A percentile compares a stretch with the other conserved stretches of the same genome.
phyloP scores from a whole-genome alignment of 2,888 invertebrate species.

The Serripes groenlandicus region DNA sequence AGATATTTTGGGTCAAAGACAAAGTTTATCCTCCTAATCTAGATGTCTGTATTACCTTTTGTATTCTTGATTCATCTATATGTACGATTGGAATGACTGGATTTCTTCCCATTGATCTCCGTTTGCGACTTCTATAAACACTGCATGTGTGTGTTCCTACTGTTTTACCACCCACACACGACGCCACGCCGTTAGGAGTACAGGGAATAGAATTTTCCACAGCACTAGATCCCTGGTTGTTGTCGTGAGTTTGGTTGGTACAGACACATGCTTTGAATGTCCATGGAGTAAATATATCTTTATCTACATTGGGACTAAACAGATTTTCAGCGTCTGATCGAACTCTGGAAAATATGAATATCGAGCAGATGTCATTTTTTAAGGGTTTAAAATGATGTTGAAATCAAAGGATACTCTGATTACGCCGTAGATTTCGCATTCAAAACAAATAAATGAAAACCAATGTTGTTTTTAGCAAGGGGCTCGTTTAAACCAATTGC shows the following conservation, averaged over 20 bases:
- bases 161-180: neutral
- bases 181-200: constrained; percentile 4
- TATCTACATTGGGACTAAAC: neutral
- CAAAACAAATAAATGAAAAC: too few relatives aligned
- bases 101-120: neutral
- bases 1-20: neutral
- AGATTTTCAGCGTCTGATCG: neutral
- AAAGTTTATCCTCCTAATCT: too few relatives aligned
- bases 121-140: neutral
- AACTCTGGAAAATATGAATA: neutral
- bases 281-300: neutral
- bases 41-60: too few relatives aligned
- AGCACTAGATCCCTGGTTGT: neutral
- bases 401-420: too few relatives aligned
- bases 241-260: neutral
- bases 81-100: neutral
- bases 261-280: neutral
- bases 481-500: too few relatives aligned
- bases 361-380: too few relatives aligned
- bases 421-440: too few relatives aligned
- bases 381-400: too few relatives aligned
- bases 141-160: neutral
- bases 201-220: neutral
- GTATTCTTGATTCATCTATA: neutral
- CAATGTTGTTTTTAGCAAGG: too few relatives aligned